Percentiles rank a stretch among this genome's conserved stretches.
These are phyloP conservation scores for Gasterosteus nipponicus DNA, from an alignment of 2,113 vertebrate genomes.

Conservation along the genomic window DNA sequence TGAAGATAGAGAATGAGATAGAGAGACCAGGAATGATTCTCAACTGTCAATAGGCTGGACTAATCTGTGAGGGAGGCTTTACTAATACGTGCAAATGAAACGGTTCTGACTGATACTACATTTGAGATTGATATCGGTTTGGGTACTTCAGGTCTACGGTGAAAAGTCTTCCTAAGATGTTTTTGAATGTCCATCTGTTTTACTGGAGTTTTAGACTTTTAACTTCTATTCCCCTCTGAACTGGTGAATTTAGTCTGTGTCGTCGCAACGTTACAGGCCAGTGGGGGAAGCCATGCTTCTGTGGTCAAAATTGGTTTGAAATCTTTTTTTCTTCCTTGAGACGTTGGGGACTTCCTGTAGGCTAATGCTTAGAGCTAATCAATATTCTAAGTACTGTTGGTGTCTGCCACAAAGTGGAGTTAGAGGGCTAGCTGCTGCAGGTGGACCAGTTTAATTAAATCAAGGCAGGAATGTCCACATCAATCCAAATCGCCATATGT, in stretches of 20 bases:
- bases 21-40: constrained; percentile 38
- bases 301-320: constrained; percentile 6
- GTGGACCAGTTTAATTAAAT: not conserved
- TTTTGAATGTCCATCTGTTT: constrained; percentile 20
- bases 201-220: constrained; percentile 12
- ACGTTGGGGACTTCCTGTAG: not conserved
- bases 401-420: not conserved
- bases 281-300: not conserved
- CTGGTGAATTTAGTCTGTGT: not conserved
- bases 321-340: not conserved
- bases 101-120: constrained; percentile 9
- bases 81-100: constrained; percentile 41
- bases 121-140: not conserved
- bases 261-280: not conserved
- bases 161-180: constrained; percentile 17
- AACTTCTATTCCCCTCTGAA: constrained; percentile 24
- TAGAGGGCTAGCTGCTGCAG: not conserved
- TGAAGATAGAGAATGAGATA: constrained; percentile 44
- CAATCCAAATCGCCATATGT: not conserved
- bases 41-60: constrained; percentile 38
- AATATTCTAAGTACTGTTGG: not conserved
- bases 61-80: constrained; percentile 24
- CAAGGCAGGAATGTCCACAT: not conserved
- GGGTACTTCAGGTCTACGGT: not conserved
- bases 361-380: not conserved